phyloP scores from a whole-genome alignment of 2,797 vertebrate species.

The Acipenser oxyrinchus region DNA sequence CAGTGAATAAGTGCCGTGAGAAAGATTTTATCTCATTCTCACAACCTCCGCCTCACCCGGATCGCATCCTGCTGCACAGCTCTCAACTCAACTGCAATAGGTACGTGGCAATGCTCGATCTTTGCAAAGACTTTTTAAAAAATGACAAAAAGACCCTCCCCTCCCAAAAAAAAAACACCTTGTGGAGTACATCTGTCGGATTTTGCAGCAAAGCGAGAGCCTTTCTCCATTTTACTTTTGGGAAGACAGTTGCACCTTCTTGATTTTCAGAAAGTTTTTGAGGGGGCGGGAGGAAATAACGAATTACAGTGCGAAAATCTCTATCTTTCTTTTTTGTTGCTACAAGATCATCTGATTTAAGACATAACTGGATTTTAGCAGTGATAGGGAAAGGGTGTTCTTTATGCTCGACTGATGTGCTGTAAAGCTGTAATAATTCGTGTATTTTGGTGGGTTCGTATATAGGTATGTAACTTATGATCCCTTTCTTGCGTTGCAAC shows the following conservation, averaged over 20 bases:
- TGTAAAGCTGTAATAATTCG: not conserved
- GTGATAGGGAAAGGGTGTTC: not conserved
- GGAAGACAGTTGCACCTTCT: conserved; percentile 9
- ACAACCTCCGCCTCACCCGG: conserved; percentile 43
- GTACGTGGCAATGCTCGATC: conserved; percentile 39
- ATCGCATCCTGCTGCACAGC: conserved; percentile 46
- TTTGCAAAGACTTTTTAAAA: conserved; percentile 20
- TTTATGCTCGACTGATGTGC: not conserved
- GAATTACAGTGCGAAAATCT: not conserved
- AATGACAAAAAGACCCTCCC: too few species aligned
- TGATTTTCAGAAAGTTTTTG: conserved; percentile 18
- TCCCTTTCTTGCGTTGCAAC: not conserved
- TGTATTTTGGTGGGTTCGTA: not conserved
- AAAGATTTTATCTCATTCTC: conserved; percentile 63
- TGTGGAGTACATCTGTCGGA: conserved; percentile 12
- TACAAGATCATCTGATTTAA: not conserved
- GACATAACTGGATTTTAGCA: not conserved
- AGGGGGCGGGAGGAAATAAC: not conserved
- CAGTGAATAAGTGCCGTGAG: conserved; percentile 63
- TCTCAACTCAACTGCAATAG: conserved; percentile 50
- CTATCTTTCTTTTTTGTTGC: not conserved
- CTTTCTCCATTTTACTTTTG: not conserved
- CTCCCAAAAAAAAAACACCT: too few species aligned
- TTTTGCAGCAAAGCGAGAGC: conserved; percentile 18
- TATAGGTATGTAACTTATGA: too few species aligned